phyloP scores from a whole-genome alignment of 1,140 invertebrate genomes.

The Caenorhabditis brenneri region DNA sequence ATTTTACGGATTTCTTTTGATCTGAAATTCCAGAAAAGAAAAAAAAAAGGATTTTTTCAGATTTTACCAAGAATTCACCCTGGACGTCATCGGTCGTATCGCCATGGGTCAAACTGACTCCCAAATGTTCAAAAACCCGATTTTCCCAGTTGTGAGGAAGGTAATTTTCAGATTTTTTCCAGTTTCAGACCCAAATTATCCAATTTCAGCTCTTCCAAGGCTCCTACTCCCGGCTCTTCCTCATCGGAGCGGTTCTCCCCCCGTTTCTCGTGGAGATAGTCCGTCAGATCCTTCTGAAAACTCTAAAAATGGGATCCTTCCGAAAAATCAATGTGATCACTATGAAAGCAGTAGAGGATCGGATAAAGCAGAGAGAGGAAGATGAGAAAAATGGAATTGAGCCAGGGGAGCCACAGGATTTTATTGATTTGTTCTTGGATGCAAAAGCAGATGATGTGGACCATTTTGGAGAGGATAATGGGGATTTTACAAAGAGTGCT shows the following conservation, averaged over 20 bases:
- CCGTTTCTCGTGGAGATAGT: not conserved
- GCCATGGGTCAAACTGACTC: conserved; percentile 50
- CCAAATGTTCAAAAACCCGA: conserved; percentile 42
- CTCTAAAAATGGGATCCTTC: not conserved
- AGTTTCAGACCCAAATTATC: not conserved
- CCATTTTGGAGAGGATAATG: conserved; percentile 37
- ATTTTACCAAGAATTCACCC: conserved; percentile 53
- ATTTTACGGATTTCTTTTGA: no score
- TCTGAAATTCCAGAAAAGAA: no score
- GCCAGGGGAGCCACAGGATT: conserved; percentile 37
- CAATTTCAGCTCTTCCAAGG: not conserved
- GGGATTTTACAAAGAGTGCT: conserved; percentile 9
- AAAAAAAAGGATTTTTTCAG: not conserved
- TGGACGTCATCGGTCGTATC: conserved; percentile 50
- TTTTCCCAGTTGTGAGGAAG: not conserved
- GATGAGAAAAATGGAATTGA: conserved; percentile 31
- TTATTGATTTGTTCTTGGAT: conserved; percentile 49
- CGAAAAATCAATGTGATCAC: not conserved
- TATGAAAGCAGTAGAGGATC: not conserved
- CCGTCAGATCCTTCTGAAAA: not conserved
- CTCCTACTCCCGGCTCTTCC: not conserved
- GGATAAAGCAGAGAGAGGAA: not conserved
- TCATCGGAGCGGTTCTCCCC: not conserved
- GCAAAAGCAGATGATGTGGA: conserved; percentile 34
- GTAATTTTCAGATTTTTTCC: not conserved